These are phyloP conservation scores for Balearica regulorum DNA, from an alignment of 2,797 vertebrate genomes.

Conservation along the genomic window DNA sequence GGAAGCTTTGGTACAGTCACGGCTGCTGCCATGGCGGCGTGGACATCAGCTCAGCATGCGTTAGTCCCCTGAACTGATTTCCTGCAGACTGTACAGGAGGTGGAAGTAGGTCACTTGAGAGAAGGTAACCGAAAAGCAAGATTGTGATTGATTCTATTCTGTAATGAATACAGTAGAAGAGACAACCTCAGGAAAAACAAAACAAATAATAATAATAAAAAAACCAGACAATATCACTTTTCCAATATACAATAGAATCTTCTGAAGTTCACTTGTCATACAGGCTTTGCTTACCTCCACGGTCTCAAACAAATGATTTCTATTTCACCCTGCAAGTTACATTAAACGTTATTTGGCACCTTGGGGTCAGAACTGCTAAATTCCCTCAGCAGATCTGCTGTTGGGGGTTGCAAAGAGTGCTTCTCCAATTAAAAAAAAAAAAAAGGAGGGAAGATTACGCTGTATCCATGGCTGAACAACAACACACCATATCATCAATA, in stretches of 20 bases:
- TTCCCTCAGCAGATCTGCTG: not conserved
- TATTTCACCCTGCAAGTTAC: not conserved
- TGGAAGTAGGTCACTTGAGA: not conserved
- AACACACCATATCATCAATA: not conserved
- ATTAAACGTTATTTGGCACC: not conserved
- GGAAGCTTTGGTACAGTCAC: not conserved
- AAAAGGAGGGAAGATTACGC: not conserved
- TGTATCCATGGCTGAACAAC: slow-evolving; percentile 15
- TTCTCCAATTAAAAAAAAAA: not conserved
- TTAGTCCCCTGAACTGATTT: not conserved
- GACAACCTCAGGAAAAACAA: not conserved
- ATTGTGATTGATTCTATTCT: not conserved
- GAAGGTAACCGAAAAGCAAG: not conserved
- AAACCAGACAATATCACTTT: not conserved
- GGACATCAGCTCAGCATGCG: not conserved
- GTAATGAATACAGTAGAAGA: not conserved
- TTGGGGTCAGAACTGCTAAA: not conserved
- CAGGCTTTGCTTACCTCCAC: not conserved
- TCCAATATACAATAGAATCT: not conserved
- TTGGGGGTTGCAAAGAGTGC: not conserved
- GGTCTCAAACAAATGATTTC: not conserved
- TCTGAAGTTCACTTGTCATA: not conserved
- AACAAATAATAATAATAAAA: not conserved
- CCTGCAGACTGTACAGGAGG: not conserved
- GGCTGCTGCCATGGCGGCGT: not conserved